Base-by-base conservation (phyloP, 2,113 vertebrate genomes). In the Cinclus cinclus region DNA sequence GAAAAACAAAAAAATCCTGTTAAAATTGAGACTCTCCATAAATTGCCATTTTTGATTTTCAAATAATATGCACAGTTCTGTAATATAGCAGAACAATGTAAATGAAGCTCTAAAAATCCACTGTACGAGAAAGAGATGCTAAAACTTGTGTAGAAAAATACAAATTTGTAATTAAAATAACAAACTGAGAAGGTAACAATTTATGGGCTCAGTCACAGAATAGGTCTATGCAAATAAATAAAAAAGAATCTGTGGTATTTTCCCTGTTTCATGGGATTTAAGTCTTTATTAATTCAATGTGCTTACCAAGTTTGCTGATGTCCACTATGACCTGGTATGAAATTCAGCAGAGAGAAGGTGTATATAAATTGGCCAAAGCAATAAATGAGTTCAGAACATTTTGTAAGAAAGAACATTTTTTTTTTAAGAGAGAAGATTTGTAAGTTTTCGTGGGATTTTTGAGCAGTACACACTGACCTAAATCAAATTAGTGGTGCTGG, bases 101-200 rank as follows among this genome's bases (percentile, higher is more conserved):
- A 89, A 74, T 55, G 37, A 87, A 88, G 22, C 42, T 87, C 58
- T 92, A 83, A 82, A 94, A 95, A 80, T 85, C 71, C 25, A 55
- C 3, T 2, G 3, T 60, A 55, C 5, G 9, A 90, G 39, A 85
- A 93, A 60, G 14, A 73, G 27, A n/a, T 70, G 75, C 67, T 89
- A 84, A 92, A 91, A 68, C 20, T 24, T 15, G 0, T 52, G 53
- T 50, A 86, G 50, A 67, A 84, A 91, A 83, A 63, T 77, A 60
- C 33, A 79, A 65, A 77, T 35, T 53, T 50, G 20, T 67, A 90
- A 93, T 92, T 91, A 85, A 93, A 96, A 76, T 53, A 91, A 94
- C 55, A 85, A 87, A 70, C 39, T 68, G 74, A 62, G 22, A 90
- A 71, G 76, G 79, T 59, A 89, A 23, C 10, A 71, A 5, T 50